Conservation (phyloP, 1,140 invertebrate genomes). For the Calephelis nemesis region DNA sequence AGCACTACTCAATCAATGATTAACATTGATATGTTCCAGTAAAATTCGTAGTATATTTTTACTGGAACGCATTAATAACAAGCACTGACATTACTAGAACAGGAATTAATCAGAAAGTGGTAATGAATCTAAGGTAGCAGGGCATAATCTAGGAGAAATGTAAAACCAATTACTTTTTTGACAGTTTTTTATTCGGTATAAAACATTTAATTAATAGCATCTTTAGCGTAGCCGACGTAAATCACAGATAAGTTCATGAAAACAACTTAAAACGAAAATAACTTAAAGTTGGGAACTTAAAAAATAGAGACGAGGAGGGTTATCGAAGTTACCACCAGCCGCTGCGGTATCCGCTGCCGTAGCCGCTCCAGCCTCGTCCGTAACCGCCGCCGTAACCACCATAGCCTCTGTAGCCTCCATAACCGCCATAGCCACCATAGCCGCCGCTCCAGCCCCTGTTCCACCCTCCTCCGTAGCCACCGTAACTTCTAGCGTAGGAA, state of each 20-base stretch:
- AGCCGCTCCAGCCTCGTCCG: background rate
- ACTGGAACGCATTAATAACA: too few species aligned
- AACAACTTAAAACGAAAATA: background rate
- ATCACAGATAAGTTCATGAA: slow-evolving; percentile 9
- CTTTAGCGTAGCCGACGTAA: background rate
- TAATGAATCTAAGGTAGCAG: too few species aligned
- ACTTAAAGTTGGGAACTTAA: background rate
- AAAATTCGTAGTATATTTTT: too few species aligned
- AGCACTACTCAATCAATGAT: too few species aligned
- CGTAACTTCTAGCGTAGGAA: slow-evolving; percentile 6
- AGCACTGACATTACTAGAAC: too few species aligned
- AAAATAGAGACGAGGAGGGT: background rate
- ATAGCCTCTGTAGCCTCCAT: background rate
- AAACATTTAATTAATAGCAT: slow-evolving; percentile 6
- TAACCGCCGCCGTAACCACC: background rate
- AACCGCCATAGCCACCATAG: background rate
- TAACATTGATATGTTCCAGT: too few species aligned
- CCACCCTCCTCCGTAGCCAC: background rate
- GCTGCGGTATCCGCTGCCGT: too few species aligned
- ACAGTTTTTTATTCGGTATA: background rate
- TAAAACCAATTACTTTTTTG: too few species aligned
- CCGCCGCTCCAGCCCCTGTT: slow-evolving; percentile 1
- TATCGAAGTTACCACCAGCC: background rate
- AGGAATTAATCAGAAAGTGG: too few species aligned
- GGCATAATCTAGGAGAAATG: too few species aligned